Percentiles rank a stretch among this genome's conserved stretches.
Conservation (phyloP, 2,888 invertebrate species). For the Pterostichus niger region DNA sequence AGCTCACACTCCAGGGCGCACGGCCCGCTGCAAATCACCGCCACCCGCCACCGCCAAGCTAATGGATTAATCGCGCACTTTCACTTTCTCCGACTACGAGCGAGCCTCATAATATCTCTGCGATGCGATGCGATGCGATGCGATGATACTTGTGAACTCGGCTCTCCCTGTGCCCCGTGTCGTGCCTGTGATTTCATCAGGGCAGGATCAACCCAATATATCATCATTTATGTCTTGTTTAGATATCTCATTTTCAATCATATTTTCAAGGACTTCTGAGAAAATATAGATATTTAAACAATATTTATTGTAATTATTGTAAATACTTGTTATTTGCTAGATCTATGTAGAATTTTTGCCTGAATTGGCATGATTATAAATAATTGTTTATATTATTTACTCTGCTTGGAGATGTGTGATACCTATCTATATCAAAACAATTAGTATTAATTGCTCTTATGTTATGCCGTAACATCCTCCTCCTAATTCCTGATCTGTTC, state of each 20-base stretch:
- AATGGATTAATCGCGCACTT: constrained; percentile 70
- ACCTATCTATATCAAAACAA: neutral
- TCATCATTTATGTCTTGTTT: constrained; percentile 11
- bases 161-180: neutral
- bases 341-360: too few relatives aligned
- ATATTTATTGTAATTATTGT: too few relatives aligned
- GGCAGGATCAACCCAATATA: constrained; percentile 3
- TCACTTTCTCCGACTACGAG: constrained; percentile 57
- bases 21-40: constrained; percentile 63
- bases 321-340: too few relatives aligned
- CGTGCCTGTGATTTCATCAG: neutral
- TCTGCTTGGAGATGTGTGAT: too few relatives aligned
- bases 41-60: constrained; percentile 68
- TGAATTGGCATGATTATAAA: too few relatives aligned
- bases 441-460: neutral
- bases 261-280: too few relatives aligned
- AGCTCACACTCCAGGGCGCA: constrained; percentile 68
- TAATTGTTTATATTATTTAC: too few relatives aligned
- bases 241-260: too few relatives aligned
- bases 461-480: neutral
- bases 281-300: too few relatives aligned
- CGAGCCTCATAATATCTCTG: constrained; percentile 55
- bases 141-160: constrained; percentile 1
- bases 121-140: neutral
- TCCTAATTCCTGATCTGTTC: neutral